Evolutionary conservation across 1,140 invertebrate species (phyloP), one percentile per base, ranked within the genome.

Genomic region (Sweltsa coloradensis): DNA sequence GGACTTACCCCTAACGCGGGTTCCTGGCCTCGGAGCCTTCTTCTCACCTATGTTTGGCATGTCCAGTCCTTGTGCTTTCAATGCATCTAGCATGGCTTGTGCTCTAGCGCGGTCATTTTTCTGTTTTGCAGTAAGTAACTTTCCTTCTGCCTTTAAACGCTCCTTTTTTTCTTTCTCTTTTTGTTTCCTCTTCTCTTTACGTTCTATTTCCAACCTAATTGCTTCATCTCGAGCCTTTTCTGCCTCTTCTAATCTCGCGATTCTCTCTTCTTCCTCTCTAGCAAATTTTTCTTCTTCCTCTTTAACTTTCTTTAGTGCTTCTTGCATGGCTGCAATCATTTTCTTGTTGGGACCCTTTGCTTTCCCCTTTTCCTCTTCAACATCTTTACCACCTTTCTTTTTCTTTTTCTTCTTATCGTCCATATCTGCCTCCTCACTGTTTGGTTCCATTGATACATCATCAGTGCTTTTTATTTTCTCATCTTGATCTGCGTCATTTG

Each of bases 151-250:
- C 63, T 96, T 97, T 27, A 95, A 66, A 59, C 88, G 74, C 61
- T 94, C 89, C 65, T 88, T 91, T 48, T 84, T 78, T 60, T 96
- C 92, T 56, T 96, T 96, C 70, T 97, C 91, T 60, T 93, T 94
- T 56, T 89, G 78, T 60, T 97, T 98, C 60, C 92, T 92, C 51
- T 76, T 80, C 56, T 93, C 85, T 61, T 92, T 94, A 44, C 76
- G 74, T 65, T 91, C 92, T 62, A 88, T 79, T 63, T 93, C 89
- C 51, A 88, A 63, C 22, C 40, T 47, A 53, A 67, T 60, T 55
- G 71, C 78, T 69, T 89, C 85, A 47, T 83, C 65, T 41, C 83
- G 74, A 22, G 75, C 74, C 42, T 68, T 67, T 59, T 89, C 84
- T 19, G 78, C 73, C 58, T 87, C 78, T 60, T 89, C 86, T 60